Percentiles rank a stretch among this genome's conserved stretches.
Evolutionary conservation across 2,888 invertebrate genomes (phyloP).

Genomic region (Euzophera pinguis): DNA sequence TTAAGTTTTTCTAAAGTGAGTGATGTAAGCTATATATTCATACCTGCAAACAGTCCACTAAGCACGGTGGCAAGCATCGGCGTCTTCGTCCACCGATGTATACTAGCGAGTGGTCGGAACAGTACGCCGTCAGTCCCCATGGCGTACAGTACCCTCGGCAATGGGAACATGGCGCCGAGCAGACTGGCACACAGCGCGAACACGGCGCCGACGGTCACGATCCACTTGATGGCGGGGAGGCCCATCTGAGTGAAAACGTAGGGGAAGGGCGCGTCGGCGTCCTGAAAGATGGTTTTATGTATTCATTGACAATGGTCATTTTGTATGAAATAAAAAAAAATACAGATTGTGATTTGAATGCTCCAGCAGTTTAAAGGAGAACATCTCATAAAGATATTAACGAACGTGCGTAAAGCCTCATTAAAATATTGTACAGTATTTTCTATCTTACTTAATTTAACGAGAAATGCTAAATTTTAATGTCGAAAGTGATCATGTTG

Average conservation of each 20-base stretch:
- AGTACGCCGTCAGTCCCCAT: slow-evolving; percentile 94
- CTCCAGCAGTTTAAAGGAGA: too few species aligned
- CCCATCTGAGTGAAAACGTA: slow-evolving; percentile 89
- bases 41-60: slow-evolving; percentile 88
- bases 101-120: slow-evolving; percentile 84
- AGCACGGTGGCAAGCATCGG: slow-evolving; percentile 88
- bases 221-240: slow-evolving; percentile 89
- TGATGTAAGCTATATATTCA: too few species aligned
- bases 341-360: too few species aligned
- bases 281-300: slow-evolving; percentile 60
- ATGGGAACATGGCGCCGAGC: slow-evolving; percentile 92
- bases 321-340: too few species aligned
- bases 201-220: slow-evolving; percentile 94
- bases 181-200: slow-evolving; percentile 94
- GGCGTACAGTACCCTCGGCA: slow-evolving; percentile 93
- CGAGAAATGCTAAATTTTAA: too few species aligned
- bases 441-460: too few species aligned
- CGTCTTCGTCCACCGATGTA: slow-evolving; percentile 87
- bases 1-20: too few species aligned
- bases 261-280: slow-evolving; percentile 92
- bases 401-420: too few species aligned
- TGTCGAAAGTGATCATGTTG: too few species aligned
- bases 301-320: too few species aligned
- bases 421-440: too few species aligned
- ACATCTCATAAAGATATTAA: too few species aligned